These are phyloP conservation scores for Meloidogyne exigua DNA, from an alignment of 1,140 invertebrate genomes.

Conservation along the genomic window DNA sequence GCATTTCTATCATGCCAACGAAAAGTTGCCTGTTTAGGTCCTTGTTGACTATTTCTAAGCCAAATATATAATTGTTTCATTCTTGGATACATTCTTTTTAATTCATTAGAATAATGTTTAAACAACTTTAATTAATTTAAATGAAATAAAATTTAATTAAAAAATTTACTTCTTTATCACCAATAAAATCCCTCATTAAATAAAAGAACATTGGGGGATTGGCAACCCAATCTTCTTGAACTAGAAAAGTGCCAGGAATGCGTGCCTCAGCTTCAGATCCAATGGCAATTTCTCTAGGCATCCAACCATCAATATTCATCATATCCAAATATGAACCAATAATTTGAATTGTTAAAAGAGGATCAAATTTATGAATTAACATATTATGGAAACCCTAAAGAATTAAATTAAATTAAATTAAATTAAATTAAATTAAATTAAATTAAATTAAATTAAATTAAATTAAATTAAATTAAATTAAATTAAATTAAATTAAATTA, in stretches of 20 bases:
- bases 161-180: conserved; percentile 26
- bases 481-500: background rate
- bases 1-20: conserved; percentile 79
- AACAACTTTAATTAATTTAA: conserved; percentile 40
- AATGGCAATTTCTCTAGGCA: conserved; percentile 87
- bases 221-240: conserved; percentile 83
- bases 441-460: background rate
- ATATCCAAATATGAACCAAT: conserved; percentile 34
- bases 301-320: conserved; percentile 96
- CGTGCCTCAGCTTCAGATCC: conserved; percentile 74
- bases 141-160: background rate
- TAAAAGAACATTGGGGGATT: conserved; percentile 62
- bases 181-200: conserved; percentile 45
- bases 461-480: background rate
- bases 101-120: conserved; percentile 58
- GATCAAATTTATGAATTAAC: conserved; percentile 83
- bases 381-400: conserved; percentile 84
- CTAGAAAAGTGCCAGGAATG: conserved; percentile 85
- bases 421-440: background rate
- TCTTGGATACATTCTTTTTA: conserved; percentile 67
- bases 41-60: conserved; percentile 88
- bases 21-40: conserved; percentile 68
- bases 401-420: background rate
- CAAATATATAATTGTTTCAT: conserved; percentile 87
- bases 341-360: conserved; percentile 67